Evolutionary conservation across 2,797 vertebrate species (phyloP).

Genomic region (Harpagifer antarcticus): DNA sequence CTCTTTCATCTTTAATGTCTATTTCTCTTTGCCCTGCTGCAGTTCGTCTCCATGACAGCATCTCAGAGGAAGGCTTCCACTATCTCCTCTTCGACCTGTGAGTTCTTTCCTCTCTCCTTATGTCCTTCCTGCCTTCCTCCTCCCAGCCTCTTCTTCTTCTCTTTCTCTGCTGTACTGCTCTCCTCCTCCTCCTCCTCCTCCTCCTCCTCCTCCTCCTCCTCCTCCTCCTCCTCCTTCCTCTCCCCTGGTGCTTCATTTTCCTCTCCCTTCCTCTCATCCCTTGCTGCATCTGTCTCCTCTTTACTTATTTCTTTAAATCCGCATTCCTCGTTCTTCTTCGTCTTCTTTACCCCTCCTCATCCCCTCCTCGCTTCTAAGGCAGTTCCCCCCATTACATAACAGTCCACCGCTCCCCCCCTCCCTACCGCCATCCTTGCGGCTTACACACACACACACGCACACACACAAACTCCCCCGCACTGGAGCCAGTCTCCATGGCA

Average conservation of each 20-base stretch:
- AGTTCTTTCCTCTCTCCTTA: constrained; percentile 70
- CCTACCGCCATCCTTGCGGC: constrained; percentile 42
- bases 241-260: constrained; percentile 47
- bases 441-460: constrained; percentile 48
- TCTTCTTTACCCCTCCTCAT: constrained; percentile 62
- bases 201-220: constrained; percentile 1
- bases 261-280: constrained; percentile 5
- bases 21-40: constrained; percentile 46
- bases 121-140: constrained; percentile 5
- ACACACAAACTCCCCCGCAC: constrained; percentile 69
- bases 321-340: constrained; percentile 46
- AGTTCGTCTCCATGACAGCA: constrained; percentile 98
- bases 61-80: constrained; percentile 97
- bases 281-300: constrained; percentile 81
- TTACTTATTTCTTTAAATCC: constrained; percentile 2
- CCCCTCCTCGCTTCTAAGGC: constrained; percentile 53
- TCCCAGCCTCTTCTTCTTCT: neutral
- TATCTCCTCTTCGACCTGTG: constrained; percentile 96
- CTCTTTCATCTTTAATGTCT: constrained; percentile 3
- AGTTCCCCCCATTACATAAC: constrained; percentile 77
- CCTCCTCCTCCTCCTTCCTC: constrained; percentile 8
- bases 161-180: constrained; percentile 5
- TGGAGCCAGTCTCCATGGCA: constrained; percentile 87
- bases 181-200: neutral
- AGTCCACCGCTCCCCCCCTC: constrained; percentile 28